A percentile compares a stretch with the other conserved stretches of the same genome.
Conservation (phyloP, 2,113 vertebrate genomes). For the Tringa solitaria region DNA sequence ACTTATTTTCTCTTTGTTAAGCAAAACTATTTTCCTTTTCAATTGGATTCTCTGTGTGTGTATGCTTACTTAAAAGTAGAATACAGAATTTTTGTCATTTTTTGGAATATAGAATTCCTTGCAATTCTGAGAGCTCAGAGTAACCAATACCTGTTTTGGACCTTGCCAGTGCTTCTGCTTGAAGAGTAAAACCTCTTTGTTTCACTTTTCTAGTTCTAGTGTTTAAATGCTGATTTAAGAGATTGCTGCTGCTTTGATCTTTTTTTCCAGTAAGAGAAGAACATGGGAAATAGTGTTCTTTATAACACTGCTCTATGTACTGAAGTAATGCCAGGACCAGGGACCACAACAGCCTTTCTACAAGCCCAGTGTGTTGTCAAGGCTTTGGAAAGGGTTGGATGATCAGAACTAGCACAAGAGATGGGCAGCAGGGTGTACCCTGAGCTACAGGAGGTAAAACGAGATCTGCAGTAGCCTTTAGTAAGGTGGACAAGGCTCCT, state of each 20-base stretch:
- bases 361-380: background rate
- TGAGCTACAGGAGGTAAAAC: background rate
- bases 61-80: background rate
- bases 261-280: background rate
- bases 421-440: background rate
- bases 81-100: background rate
- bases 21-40: background rate
- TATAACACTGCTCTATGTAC: background rate
- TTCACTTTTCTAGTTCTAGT: background rate
- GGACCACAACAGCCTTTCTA: background rate
- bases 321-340: background rate
- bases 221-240: background rate
- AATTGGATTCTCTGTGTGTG: background rate
- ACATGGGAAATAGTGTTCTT: accelerated
- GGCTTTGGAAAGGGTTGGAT: background rate
- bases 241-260: background rate
- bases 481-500: background rate
- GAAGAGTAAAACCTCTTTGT: background rate
- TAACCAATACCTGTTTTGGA: background rate
- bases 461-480: background rate
- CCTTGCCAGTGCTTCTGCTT: background rate
- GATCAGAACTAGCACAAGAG: background rate
- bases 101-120: background rate
- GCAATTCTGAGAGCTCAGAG: background rate
- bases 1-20: background rate